phyloP scores from a whole-genome alignment of 2,113 vertebrate genomes.

The Copsychus sechellarum region DNA sequence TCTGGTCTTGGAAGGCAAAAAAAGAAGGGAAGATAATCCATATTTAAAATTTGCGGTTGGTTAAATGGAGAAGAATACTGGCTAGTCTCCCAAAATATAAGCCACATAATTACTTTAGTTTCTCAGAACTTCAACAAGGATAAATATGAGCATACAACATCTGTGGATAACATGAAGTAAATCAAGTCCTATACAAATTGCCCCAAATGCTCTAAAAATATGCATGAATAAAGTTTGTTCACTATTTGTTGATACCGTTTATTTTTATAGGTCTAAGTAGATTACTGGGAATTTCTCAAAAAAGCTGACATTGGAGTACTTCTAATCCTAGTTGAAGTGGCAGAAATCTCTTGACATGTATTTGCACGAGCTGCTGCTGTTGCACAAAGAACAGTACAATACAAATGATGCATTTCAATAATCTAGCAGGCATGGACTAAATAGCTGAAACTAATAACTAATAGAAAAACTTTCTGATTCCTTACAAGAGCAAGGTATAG shows the following conservation, averaged over 20 bases:
- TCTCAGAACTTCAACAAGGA: neutral
- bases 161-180: neutral
- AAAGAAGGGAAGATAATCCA: neutral
- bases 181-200: neutral
- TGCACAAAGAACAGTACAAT: neutral
- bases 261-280: neutral
- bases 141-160: neutral
- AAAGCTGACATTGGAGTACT: neutral
- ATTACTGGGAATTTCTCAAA: neutral
- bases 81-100: neutral
- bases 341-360: neutral
- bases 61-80: neutral
- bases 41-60: neutral
- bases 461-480: neutral
- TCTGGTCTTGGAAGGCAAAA: neutral
- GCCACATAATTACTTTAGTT: neutral
- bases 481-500: neutral
- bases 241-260: neutral
- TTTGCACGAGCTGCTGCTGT: neutral
- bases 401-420: neutral
- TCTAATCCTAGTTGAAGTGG: neutral
- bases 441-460: neutral
- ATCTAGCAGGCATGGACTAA: neutral
- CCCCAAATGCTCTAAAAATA: neutral
- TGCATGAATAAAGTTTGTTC: neutral